Evolutionary conservation across 1,140 invertebrate species (phyloP).

Genomic region (Panulirus ornatus): DNA sequence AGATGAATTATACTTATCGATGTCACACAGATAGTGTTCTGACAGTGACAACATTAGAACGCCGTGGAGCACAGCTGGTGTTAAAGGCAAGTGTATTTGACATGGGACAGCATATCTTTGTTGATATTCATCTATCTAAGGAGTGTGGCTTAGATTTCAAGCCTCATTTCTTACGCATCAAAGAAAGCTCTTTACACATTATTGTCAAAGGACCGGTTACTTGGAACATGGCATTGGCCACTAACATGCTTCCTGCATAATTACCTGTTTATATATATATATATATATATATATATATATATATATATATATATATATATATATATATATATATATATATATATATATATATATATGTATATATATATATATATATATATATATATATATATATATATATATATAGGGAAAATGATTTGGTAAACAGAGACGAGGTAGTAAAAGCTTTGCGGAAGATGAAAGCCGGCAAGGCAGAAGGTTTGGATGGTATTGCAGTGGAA

Average conservation of each 20-base stretch:
- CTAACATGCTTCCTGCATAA: conserved; percentile 79
- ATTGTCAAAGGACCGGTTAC: conserved; percentile 80
- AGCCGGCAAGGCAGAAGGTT: too few species aligned
- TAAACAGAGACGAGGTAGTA: too few species aligned
- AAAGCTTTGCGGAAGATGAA: too few species aligned
- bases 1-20: conserved; percentile 81
- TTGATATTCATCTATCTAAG: conserved; percentile 94
- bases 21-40: conserved; percentile 81
- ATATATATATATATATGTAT: too few species aligned
- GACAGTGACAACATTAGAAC: conserved; percentile 87
- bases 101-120: conserved; percentile 86
- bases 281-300: too few species aligned
- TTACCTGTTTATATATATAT: too few species aligned
- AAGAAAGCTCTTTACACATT: conserved; percentile 82
- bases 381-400: too few species aligned
- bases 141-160: conserved; percentile 98
- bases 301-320: too few species aligned
- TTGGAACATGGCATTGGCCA: conserved; percentile 81
- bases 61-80: conserved; percentile 86
- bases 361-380: too few species aligned
- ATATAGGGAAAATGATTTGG: too few species aligned
- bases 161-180: conserved; percentile 90
- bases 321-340: too few species aligned
- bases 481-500: too few species aligned
- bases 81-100: conserved; percentile 90